phyloP scores from a whole-genome alignment of 2,888 invertebrate genomes.

The Acholoe squamosa region DNA sequence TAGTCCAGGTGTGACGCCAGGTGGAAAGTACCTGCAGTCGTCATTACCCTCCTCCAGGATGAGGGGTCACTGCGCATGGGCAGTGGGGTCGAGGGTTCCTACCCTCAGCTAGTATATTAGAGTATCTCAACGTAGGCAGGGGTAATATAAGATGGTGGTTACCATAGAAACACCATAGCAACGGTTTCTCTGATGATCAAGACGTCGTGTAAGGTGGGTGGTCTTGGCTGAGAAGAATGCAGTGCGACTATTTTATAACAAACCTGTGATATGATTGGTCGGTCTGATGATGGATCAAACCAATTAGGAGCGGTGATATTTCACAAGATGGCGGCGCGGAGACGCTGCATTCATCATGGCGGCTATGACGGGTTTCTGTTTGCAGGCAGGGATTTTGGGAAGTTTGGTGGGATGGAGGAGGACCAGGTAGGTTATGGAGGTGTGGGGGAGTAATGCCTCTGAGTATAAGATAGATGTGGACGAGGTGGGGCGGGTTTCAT shows the following conservation, averaged over 20 bases:
- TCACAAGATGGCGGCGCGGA: background rate
- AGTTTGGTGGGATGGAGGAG: slow-evolving; percentile 1
- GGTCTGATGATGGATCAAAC: slow-evolving; percentile 36
- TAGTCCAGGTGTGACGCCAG: slow-evolving; percentile 50
- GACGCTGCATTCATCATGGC: slow-evolving; percentile 2
- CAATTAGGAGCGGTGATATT: slow-evolving; percentile 46
- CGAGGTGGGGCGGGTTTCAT: slow-evolving; percentile 1
- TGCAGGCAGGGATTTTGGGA: slow-evolving; percentile 1
- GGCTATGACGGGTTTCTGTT: slow-evolving; percentile 11
- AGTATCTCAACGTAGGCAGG: too few relatives aligned
- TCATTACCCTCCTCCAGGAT: background rate
- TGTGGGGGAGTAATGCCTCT: background rate
- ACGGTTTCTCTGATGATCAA: background rate
- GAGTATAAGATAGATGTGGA: slow-evolving; percentile 39
- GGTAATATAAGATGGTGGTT: background rate
- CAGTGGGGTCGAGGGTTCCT: background rate
- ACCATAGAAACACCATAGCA: background rate
- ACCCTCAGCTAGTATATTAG: too few relatives aligned
- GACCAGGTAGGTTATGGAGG: background rate
- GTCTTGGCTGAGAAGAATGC: background rate
- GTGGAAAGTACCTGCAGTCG: background rate
- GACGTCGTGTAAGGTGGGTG: slow-evolving; percentile 11
- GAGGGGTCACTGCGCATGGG: background rate
- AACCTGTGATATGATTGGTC: slow-evolving; percentile 26
- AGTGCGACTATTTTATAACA: background rate